These are phyloP conservation scores for Spheniscus humboldti DNA, from an alignment of 2,797 vertebrate species.

Conservation along the genomic window DNA sequence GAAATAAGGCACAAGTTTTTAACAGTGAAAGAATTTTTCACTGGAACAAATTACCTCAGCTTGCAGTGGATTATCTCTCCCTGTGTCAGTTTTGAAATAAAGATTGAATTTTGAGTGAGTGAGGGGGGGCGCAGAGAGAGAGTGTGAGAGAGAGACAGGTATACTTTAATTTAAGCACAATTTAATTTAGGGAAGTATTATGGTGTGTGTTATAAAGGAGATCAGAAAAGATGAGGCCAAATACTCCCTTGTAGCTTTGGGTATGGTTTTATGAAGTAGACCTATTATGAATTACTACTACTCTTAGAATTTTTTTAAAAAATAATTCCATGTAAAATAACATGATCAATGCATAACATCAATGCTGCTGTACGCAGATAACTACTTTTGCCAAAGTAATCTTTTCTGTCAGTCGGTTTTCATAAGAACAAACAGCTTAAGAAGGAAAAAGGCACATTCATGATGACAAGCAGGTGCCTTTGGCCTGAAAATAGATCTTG, in stretches of 20 bases:
- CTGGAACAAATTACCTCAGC: neutral
- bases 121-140: neutral
- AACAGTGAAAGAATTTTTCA: neutral
- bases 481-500: neutral
- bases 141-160: neutral
- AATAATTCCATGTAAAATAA: neutral
- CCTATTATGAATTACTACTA: neutral
- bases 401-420: neutral
- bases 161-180: neutral
- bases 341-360: neutral
- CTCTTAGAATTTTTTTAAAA: neutral
- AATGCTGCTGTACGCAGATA: accelerated
- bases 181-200: neutral
- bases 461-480: neutral
- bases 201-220: neutral
- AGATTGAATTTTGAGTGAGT: neutral
- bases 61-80: neutral
- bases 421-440: neutral
- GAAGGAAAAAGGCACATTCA: neutral
- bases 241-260: neutral
- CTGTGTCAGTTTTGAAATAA: neutral
- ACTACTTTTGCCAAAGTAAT: neutral
- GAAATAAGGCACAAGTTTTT: neutral
- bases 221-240: neutral
- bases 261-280: neutral